Conservation (phyloP, 2,888 invertebrate species). For the Chymomyza fuscimana region DNA sequence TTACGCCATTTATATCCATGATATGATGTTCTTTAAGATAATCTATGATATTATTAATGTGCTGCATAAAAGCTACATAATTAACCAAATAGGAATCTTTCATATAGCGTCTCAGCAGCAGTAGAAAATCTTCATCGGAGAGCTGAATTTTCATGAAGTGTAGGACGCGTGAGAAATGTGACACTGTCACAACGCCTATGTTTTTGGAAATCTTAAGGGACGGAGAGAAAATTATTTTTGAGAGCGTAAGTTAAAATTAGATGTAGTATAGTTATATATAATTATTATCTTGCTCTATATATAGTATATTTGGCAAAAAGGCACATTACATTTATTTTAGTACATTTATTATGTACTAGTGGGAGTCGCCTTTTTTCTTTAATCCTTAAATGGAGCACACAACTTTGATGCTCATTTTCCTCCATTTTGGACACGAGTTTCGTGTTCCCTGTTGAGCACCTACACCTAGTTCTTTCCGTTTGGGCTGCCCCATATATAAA, state of each 20-base stretch:
- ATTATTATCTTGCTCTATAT: no score
- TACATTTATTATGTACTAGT: no score
- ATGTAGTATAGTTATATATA: no score
- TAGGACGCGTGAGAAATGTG: slow-evolving; percentile 88
- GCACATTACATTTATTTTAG: no score
- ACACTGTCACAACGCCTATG: slow-evolving; percentile 87
- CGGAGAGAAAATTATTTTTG: neutral
- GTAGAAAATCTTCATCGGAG: slow-evolving; percentile 86
- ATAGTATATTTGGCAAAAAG: no score
- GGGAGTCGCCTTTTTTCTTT: no score
- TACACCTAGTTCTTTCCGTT: no score
- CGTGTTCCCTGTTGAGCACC: no score
- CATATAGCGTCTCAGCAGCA: slow-evolving; percentile 87
- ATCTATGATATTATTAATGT: slow-evolving; percentile 84
- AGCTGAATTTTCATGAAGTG: slow-evolving; percentile 86
- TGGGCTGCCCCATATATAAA: no score
- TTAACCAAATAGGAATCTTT: slow-evolving; percentile 89
- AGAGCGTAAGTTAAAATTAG: neutral
- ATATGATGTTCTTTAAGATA: slow-evolving; percentile 82
- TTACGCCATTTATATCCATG: slow-evolving; percentile 76
- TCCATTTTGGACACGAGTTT: no score
- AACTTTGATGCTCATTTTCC: no score
- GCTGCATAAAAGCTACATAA: slow-evolving; percentile 87
- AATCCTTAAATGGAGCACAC: no score
- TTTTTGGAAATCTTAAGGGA: slow-evolving; percentile 85